Conservation (phyloP, 2,797 vertebrate species). For the Dryobates pubescens region DNA sequence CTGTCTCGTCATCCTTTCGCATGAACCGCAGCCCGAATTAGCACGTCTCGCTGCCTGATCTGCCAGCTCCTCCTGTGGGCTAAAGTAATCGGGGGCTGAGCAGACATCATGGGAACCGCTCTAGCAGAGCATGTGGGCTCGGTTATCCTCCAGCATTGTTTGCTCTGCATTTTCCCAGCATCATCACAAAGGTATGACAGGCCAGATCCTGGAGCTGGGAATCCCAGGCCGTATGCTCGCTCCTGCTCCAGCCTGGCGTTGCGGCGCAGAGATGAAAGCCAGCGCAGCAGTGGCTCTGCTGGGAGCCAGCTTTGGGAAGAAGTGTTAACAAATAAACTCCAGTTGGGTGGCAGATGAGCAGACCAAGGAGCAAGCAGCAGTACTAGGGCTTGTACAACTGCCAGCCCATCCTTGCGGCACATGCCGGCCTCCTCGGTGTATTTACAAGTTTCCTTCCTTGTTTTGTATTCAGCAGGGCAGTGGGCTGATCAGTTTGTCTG, state of each 20-base stretch:
- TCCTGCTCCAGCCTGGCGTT: neutral
- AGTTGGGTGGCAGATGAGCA: conserved; percentile 13
- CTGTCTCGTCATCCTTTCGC: neutral
- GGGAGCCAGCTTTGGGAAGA: neutral
- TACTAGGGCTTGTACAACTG: neutral
- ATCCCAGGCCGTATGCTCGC: accelerated
- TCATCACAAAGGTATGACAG: neutral
- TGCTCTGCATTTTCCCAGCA: neutral
- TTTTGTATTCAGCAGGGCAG: accelerated
- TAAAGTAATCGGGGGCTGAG: conserved; percentile 39
- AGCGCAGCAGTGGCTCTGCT: neutral
- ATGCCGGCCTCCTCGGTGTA: neutral
- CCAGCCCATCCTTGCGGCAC: neutral
- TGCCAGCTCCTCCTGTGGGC: conserved; percentile 34
- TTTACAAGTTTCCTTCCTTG: neutral
- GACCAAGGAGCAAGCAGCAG: neutral
- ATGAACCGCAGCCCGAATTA: conserved; percentile 28
- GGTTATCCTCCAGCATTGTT: conserved; percentile 27
- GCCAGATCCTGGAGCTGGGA: neutral
- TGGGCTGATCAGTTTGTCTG: accelerated
- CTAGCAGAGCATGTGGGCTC: neutral
- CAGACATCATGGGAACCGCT: conserved; percentile 53
- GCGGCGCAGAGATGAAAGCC: accelerated
- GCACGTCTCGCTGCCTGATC: conserved; percentile 21
- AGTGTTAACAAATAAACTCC: neutral